phyloP scores from a whole-genome alignment of 2,113 vertebrate species.

The Tursiops truncatus region DNA sequence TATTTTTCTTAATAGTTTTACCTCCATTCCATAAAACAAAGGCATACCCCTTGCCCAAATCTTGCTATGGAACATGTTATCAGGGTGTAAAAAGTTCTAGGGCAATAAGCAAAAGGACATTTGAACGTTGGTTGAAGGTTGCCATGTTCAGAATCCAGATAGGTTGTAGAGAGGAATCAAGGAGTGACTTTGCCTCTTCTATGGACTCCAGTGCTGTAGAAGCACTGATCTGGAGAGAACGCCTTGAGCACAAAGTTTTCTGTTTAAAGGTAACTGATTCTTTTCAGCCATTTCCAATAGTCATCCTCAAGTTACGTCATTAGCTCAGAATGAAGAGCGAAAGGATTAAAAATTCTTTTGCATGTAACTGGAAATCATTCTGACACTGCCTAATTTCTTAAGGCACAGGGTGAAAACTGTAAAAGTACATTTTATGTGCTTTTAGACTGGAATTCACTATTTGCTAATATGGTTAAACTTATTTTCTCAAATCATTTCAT shows the following conservation, averaged over 20 bases:
- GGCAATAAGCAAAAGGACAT: neutral
- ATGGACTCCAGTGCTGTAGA: neutral
- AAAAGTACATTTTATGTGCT: neutral
- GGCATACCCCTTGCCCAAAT: neutral
- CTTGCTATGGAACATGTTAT: neutral
- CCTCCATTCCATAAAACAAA: neutral
- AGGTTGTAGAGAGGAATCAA: neutral
- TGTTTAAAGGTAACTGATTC: neutral
- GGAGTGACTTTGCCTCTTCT: neutral
- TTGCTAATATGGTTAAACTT: slow-evolving; percentile 36
- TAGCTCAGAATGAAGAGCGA: neutral
- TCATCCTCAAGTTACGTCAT: neutral
- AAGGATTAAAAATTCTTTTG: neutral
- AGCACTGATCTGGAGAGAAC: neutral
- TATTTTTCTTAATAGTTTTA: neutral
- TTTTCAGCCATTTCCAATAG: neutral
- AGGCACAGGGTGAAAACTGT: neutral
- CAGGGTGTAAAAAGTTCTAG: neutral
- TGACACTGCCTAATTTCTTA: neutral
- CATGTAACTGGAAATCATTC: neutral
- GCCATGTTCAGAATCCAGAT: neutral
- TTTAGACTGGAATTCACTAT: neutral
- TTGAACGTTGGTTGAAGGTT: neutral
- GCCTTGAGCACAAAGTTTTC: neutral
- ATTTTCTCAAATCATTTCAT: slow-evolving; percentile 23